phyloP scores from a whole-genome alignment of 2,113 vertebrate genomes.

The Phainopepla nitens region DNA sequence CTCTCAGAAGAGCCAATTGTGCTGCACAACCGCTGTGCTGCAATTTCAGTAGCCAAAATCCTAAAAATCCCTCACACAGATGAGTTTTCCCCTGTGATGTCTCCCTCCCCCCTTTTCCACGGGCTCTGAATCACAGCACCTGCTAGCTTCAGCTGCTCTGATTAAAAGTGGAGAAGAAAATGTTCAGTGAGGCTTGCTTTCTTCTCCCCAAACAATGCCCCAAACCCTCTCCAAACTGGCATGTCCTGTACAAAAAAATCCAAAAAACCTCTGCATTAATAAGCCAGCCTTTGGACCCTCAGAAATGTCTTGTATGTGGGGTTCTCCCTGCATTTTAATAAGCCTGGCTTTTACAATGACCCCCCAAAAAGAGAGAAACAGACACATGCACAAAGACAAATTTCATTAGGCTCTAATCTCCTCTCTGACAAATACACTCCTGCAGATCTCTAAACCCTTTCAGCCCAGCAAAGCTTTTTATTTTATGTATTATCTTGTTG shows the following conservation, averaged over 20 bases:
- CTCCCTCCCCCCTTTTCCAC: not conserved
- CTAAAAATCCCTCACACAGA: not conserved
- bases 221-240: conserved; percentile 14
- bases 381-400: conserved; percentile 51
- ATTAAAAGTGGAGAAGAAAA: conserved; percentile 41
- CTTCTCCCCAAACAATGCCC: conserved; percentile 45
- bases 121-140: conserved; percentile 7
- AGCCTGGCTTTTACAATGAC: conserved; percentile 33
- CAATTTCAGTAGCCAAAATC: not conserved
- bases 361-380: not conserved
- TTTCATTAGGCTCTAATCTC: conserved; percentile 59
- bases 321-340: conserved; percentile 62
- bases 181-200: conserved; percentile 34
- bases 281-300: not conserved
- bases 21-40: fast-evolving
- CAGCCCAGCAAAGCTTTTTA: not conserved
- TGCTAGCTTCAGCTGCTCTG: conserved; percentile 52
- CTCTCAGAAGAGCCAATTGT: not conserved
- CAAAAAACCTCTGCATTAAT: not conserved
- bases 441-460: conserved; percentile 20
- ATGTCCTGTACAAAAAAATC: not conserved
- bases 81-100: not conserved
- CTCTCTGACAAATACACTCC: conserved; percentile 8
- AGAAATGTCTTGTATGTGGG: conserved; percentile 43
- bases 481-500: not conserved